Base-by-base conservation (phyloP, 1,140 invertebrate genomes). In the Gonatopus flavifemur region DNA sequence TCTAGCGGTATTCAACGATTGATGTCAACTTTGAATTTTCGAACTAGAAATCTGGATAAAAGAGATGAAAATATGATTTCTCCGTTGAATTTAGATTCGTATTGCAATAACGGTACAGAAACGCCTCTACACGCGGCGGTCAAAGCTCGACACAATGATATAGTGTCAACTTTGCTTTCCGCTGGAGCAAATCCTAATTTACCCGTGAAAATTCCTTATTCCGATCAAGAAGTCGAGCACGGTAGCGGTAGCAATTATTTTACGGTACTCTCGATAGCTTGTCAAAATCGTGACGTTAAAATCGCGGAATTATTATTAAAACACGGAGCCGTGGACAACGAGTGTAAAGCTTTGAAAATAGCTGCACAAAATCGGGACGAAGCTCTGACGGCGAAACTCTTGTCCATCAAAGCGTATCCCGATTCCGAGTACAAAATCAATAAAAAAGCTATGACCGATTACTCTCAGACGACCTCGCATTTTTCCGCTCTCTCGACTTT, bases 371-470 rank as follows among this genome's bases (percentile, higher is more conserved):
- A 85, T 59, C 82, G 84, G 12, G 88, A 94, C 64, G 85, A 88
- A 55, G 77, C 85, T 5, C 80, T 91, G 0, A 84, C 87, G 0
- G 86, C 88, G 0, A 89, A 88, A 58, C 69, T 93, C 2, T 72
- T 93, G 1, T 86, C 89, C 0, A 87, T 88, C 2, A 91, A 90
- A 78, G 88, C 89, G 0, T 85, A 90, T 68, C 83, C 88, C 0
- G 91, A 94, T 73, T 88, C 88, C 0, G 91, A 94, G 64, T 89
- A 87, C 66, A 91, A 89, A 70, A 87, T 95, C 18, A 94, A 94
- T 71, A 93, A 91, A 67, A 89, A 91, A 57, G 84, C 86, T 1
- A 84, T 94, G 78, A 86, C 85, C 18, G 86, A 88, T 63, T 81
- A 82, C 52, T 82, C 85, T 51, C 80, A 72, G 58, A n/a, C n/a